Conservation (phyloP, 2,888 invertebrate genomes). For the Pomacea canaliculata region DNA sequence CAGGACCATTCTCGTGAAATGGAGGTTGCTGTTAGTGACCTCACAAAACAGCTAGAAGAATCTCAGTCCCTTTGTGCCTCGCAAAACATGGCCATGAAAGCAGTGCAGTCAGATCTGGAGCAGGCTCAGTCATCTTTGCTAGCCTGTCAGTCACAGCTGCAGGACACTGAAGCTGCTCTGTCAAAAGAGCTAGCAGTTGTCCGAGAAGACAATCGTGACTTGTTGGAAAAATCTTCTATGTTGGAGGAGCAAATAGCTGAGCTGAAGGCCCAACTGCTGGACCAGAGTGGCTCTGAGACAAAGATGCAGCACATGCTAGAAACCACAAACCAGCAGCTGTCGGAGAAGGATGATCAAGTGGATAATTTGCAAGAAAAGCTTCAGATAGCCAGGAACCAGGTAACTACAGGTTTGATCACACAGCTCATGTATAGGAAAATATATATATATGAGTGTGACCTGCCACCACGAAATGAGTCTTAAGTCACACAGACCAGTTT, state of each 20-base stretch:
- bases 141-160: slow-evolving; percentile 12
- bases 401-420: background rate
- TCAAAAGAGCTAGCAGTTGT: slow-evolving; percentile 5
- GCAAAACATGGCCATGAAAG: slow-evolving; percentile 11
- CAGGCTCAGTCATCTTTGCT: slow-evolving; percentile 4
- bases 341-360: slow-evolving; percentile 19
- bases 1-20: background rate
- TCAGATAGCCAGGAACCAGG: slow-evolving; percentile 8
- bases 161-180: slow-evolving; percentile 15
- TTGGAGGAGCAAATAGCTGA: slow-evolving; percentile 14
- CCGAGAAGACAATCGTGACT: background rate
- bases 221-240: slow-evolving; percentile 9
- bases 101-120: slow-evolving; percentile 10
- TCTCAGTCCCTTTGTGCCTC: slow-evolving; percentile 13
- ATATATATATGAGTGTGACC: no score
- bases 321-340: slow-evolving; percentile 19
- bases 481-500: no score
- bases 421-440: no score
- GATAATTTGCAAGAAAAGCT: slow-evolving; percentile 17
- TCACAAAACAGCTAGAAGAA: slow-evolving; percentile 25
- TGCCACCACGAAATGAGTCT: no score
- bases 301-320: slow-evolving; percentile 15
- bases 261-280: slow-evolving; percentile 18
- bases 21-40: slow-evolving; percentile 10
- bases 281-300: background rate